A percentile compares a stretch with the other conserved stretches of the same genome.
Conservation (phyloP, 2,888 invertebrate genomes). For the Tetragonisca angustula region DNA sequence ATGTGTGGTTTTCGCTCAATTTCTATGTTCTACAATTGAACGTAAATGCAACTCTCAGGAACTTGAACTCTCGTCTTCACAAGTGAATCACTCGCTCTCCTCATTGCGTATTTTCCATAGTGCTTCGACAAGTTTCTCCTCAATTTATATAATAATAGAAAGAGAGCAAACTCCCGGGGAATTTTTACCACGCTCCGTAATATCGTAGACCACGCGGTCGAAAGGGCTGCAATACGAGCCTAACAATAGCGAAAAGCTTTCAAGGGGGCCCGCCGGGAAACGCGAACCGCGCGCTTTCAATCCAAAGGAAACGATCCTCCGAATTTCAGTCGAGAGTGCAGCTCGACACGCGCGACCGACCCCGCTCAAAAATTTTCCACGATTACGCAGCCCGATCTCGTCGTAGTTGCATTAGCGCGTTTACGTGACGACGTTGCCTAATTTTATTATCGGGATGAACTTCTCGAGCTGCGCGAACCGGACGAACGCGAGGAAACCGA, state of each 20-base stretch:
- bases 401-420: slow-evolving; percentile 58
- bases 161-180: too few relatives aligned
- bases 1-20: too few relatives aligned
- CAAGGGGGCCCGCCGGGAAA: background rate
- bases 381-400: slow-evolving; percentile 57
- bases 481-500: background rate
- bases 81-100: too few relatives aligned
- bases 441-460: slow-evolving; percentile 36
- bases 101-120: too few relatives aligned
- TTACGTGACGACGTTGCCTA: slow-evolving; percentile 65
- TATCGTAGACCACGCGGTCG: background rate
- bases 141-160: too few relatives aligned
- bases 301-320: background rate
- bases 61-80: too few relatives aligned
- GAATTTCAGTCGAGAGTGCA: background rate
- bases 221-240: background rate
- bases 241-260: background rate
- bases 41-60: too few relatives aligned
- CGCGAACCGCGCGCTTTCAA: background rate
- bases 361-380: slow-evolving; percentile 39
- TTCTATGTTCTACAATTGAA: too few relatives aligned
- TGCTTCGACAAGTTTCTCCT: too few relatives aligned
- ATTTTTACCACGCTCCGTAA: background rate
- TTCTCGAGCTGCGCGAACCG: background rate
- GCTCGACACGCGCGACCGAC: slow-evolving; percentile 2